These are phyloP conservation scores for Rhimphoctona megacephalus DNA, from an alignment of 2,888 invertebrate genomes.

Conservation along the genomic window DNA sequence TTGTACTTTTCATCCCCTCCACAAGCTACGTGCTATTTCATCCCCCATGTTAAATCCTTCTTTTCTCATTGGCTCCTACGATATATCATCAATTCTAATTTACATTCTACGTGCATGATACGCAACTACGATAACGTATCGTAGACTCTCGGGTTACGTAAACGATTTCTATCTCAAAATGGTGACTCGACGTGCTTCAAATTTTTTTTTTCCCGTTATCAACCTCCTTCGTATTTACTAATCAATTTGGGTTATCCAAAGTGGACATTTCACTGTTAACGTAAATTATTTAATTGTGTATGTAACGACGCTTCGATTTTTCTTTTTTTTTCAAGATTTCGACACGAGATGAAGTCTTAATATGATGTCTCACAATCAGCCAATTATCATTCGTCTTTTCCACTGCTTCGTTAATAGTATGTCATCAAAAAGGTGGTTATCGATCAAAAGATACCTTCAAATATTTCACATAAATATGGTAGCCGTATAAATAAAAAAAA, in stretches of 20 bases:
- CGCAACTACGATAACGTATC: constrained; percentile 1
- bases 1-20: constrained; percentile 65
- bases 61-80: neutral
- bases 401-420: neutral
- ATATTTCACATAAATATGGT: neutral
- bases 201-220: constrained; percentile 43
- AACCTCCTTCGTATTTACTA: constrained; percentile 44
- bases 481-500: neutral
- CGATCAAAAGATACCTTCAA: neutral
- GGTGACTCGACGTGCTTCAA: constrained; percentile 50
- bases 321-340: neutral
- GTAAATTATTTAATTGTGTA: neutral
- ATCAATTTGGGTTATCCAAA: constrained; percentile 70
- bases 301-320: neutral
- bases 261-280: neutral
- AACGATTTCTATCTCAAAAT: constrained; percentile 36
- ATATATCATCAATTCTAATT: neutral
- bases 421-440: too few species aligned
- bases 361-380: neutral
- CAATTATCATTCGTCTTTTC: neutral
- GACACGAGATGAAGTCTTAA: neutral
- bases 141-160: constrained; percentile 19
- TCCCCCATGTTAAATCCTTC: neutral
- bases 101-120: constrained; percentile 18
- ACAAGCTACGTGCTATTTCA: neutral